Evolutionary conservation across 1,140 invertebrate genomes (phyloP).

Genomic region (Drosophila asahinai): DNA sequence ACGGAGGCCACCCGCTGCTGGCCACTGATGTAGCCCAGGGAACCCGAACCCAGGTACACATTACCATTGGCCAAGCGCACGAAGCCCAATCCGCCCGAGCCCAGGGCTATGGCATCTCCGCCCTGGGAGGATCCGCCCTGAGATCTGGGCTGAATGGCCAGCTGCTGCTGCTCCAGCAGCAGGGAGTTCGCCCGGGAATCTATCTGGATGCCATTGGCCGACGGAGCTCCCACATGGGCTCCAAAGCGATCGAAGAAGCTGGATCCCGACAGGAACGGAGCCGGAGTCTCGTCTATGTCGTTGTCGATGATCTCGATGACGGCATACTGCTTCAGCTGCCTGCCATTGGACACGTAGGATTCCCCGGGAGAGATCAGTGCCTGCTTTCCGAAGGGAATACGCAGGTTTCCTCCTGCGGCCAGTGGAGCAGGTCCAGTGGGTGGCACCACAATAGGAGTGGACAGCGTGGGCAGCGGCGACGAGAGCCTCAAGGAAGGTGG

Average conservation of each 20-base stretch:
- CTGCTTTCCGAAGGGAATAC: slow-evolving; percentile 71
- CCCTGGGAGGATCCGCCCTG: slow-evolving; percentile 6
- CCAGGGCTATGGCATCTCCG: slow-evolving; percentile 73
- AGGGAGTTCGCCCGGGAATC: slow-evolving; percentile 62
- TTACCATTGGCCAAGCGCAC: slow-evolving; percentile 78
- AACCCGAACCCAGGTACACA: slow-evolving; percentile 80
- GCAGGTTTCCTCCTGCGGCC: slow-evolving; percentile 49
- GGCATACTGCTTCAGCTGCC: slow-evolving; percentile 80
- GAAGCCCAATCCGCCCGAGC: slow-evolving; percentile 79
- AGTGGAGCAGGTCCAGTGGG: slow-evolving; percentile 23
- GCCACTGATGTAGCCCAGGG: slow-evolving; percentile 78
- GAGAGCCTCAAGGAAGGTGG: slow-evolving; percentile 11
- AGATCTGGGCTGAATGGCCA: slow-evolving; percentile 51
- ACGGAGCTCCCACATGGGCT: slow-evolving; percentile 47
- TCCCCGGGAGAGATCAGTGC: slow-evolving; percentile 66
- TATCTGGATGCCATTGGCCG: slow-evolving; percentile 55
- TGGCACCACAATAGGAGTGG: slow-evolving; percentile 35
- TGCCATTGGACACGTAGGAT: slow-evolving; percentile 72
- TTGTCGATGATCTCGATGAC: slow-evolving; percentile 83
- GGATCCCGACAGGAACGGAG: slow-evolving; percentile 62
- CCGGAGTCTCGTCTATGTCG: slow-evolving; percentile 67
- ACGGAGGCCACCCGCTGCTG: slow-evolving; percentile 68
- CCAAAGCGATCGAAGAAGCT: slow-evolving; percentile 67
- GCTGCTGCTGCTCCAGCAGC: slow-evolving; percentile 67
- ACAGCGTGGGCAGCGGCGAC: slow-evolving; percentile 18